Evolutionary conservation across 2,113 vertebrate genomes (phyloP), one percentile per base, ranked within the genome.

Genomic region (Apteryx mantelli): DNA sequence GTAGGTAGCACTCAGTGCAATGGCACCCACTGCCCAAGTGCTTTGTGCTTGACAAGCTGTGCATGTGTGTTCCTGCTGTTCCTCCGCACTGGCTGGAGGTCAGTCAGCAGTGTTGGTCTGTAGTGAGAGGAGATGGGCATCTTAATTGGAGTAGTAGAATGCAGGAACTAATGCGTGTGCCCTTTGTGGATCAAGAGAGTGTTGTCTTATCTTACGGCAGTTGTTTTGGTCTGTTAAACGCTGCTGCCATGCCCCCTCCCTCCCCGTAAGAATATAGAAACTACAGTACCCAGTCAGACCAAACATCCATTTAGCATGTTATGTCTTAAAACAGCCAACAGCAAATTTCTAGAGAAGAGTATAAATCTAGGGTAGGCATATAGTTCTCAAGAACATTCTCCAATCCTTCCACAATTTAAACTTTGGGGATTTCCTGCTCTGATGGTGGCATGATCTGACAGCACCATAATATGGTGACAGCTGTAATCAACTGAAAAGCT

Each of bases 351-450:
- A 30, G 50, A 55, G 30, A 84, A 71, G 46, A 38, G 30, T 60
- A 4, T 58, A 71, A 86, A 81, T 92, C 13, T 60, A 73, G 70
- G 78, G 8, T 28, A 12, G 40, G 40, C 0, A 0, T 83, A 60
- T 63, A 5, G 32, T 70, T 83, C 44, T 95, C 89, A 42, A 84
- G 83, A 91, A 93, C 77, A 68, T 95, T 95, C 83, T n/a, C 46
- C 8, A 88, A 0, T 58, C 24, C 42, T 78, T 78, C 21, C 30
- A 46, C 13, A 26, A 1, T n/a, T 89, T 53, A 25, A 7, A 7
- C 11, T 78, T 80, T 12, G 5, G 46, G 76, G 73, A 64, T 91
- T 95, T 95, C 81, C 42, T 91, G 58, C 22, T 89, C 73, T 42
- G 16, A 4, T 65, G 38, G 65, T 89, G 66, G 65, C 42, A 25